phyloP scores from a whole-genome alignment of 2,797 vertebrate genomes.

The Argentina silus region DNA sequence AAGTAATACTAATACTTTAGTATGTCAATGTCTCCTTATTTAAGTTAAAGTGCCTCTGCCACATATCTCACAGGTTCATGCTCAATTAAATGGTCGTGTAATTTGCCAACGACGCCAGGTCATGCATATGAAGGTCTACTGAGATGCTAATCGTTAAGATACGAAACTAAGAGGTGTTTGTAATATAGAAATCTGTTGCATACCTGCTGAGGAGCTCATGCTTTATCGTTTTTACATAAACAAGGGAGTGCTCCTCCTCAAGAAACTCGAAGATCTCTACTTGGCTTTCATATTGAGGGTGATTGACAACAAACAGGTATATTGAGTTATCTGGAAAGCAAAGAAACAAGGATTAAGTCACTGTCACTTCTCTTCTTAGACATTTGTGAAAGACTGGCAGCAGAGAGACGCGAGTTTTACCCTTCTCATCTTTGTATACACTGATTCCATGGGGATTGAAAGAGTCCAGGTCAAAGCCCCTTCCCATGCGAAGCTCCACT shows the following conservation, averaged over 20 bases:
- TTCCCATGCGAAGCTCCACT: conserved; percentile 78
- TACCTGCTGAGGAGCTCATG: conserved; percentile 89
- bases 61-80: background rate
- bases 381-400: background rate
- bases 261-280: conserved; percentile 89
- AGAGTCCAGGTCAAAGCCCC: conserved; percentile 79
- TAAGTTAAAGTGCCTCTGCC: background rate
- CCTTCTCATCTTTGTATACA: conserved; percentile 75
- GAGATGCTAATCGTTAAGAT: too few species aligned
- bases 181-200: conserved; percentile 1
- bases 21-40: too few species aligned
- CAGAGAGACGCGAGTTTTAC: conserved; percentile 56
- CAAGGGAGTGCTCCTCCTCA: conserved; percentile 82
- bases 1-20: too few species aligned
- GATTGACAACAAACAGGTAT: conserved; percentile 91
- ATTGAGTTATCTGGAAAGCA: conserved; percentile 76
- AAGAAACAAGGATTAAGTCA: background rate
- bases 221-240: conserved; percentile 86
- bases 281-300: conserved; percentile 83
- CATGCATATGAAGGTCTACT: too few species aligned
- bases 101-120: too few species aligned
- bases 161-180: too few species aligned
- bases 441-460: conserved; percentile 92
- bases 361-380: background rate
- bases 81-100: too few species aligned